Evolutionary conservation across 2,888 invertebrate species (phyloP).

Genomic region (Drosophila dives): DNA sequence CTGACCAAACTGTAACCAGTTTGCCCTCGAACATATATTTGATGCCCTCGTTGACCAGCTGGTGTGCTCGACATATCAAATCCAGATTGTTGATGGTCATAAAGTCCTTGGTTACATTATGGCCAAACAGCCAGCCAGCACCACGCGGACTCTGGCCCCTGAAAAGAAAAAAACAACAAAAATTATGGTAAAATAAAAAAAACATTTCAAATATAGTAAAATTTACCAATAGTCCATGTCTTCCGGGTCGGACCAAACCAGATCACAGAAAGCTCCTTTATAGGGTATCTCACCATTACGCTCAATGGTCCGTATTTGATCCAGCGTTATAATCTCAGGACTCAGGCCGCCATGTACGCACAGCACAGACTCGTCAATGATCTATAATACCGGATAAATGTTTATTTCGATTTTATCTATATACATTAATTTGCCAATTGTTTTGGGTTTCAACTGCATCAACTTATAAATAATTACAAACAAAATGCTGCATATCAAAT

Average conservation of each 20-base stretch:
- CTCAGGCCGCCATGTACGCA: constrained; percentile 99
- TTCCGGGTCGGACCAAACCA: constrained; percentile 99
- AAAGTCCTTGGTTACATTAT: constrained; percentile 96
- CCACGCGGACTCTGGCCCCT: constrained; percentile 96
- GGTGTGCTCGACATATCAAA: constrained; percentile 99
- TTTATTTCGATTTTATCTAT: neutral
- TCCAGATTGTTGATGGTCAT: constrained; percentile 96
- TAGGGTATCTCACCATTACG: constrained; percentile 99
- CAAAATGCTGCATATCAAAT: no score
- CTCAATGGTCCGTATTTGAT: constrained; percentile 97
- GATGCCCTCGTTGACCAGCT: constrained; percentile 99
- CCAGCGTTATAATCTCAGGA: constrained; percentile 97
- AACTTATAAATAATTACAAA: no score
- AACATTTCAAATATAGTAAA: neutral
- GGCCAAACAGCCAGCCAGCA: constrained; percentile 99
- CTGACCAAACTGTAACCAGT: constrained; percentile 99
- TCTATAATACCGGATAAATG: constrained; percentile 53
- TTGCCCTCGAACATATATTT: constrained; percentile 99
- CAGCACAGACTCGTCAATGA: constrained; percentile 98
- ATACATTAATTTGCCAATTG: neutral
- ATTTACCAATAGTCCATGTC: constrained; percentile 95
- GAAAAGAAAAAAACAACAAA: neutral
- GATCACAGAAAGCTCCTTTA: constrained; percentile 99
- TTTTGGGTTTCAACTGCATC: no score
- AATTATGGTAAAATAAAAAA: neutral